Percentiles rank a stretch among this genome's conserved stretches.
Evolutionary conservation across 2,888 invertebrate genomes (phyloP).

Genomic region (Campaea margaritaria): DNA sequence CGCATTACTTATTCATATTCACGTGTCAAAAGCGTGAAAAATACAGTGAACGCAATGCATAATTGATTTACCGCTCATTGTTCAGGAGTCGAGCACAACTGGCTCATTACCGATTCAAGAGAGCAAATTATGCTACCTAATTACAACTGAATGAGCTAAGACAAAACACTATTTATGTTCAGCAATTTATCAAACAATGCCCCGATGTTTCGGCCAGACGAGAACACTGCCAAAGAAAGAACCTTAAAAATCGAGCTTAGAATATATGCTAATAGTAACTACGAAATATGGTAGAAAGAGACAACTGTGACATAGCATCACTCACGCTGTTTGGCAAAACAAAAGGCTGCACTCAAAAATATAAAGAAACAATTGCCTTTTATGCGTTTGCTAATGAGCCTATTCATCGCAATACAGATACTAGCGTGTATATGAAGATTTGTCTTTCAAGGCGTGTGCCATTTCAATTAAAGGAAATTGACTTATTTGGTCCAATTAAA

Average conservation of each 20-base stretch:
- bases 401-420: slow-evolving; percentile 40
- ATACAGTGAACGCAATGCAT: slow-evolving; percentile 62
- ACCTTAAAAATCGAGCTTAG: slow-evolving; percentile 75
- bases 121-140: slow-evolving; percentile 84
- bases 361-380: slow-evolving; percentile 80
- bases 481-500: slow-evolving; percentile 42
- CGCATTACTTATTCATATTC: slow-evolving; percentile 53
- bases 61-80: slow-evolving; percentile 80
- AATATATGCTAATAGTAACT: slow-evolving; percentile 67
- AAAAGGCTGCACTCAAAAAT: slow-evolving; percentile 65
- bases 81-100: slow-evolving; percentile 62
- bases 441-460: slow-evolving; percentile 30
- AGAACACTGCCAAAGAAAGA: slow-evolving; percentile 66
- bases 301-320: slow-evolving; percentile 64
- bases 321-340: slow-evolving; percentile 67
- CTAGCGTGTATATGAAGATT: slow-evolving; percentile 39
- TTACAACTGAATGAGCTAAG: slow-evolving; percentile 77
- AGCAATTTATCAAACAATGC: slow-evolving; percentile 82
- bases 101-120: slow-evolving; percentile 80
- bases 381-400: slow-evolving; percentile 70
- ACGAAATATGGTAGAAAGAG: slow-evolving; percentile 43
- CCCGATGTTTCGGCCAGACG: slow-evolving; percentile 73
- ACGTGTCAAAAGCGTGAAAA: slow-evolving; percentile 57
- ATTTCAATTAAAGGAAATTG: slow-evolving; percentile 47
- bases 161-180: slow-evolving; percentile 84